phyloP scores from a whole-genome alignment of 2,797 vertebrate species.

The Ara ararauna region DNA sequence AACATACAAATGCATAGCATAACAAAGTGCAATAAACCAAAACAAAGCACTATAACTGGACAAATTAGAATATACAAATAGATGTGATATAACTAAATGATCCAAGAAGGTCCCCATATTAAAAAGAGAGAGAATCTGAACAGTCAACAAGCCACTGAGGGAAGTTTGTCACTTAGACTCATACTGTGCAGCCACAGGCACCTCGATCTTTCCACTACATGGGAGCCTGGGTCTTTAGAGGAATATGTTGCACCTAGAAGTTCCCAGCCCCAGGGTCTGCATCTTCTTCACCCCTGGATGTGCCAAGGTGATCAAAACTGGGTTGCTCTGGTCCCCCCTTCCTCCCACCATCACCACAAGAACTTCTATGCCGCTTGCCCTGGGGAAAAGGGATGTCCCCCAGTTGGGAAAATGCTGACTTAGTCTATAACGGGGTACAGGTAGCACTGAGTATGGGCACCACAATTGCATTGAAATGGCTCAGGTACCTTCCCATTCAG shows the following conservation, averaged over 20 bases:
- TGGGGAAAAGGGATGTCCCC: background rate
- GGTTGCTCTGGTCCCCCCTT: background rate
- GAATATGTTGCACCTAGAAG: background rate
- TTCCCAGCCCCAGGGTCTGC: background rate
- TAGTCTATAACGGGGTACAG: background rate
- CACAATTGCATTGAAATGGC: background rate
- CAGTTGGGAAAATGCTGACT: background rate
- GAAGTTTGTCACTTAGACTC: background rate
- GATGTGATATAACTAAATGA: background rate
- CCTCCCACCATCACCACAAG: background rate
- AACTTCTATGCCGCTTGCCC: background rate
- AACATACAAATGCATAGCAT: background rate
- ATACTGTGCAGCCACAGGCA: background rate
- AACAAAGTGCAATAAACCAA: conserved; percentile 40
- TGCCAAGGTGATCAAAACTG: background rate
- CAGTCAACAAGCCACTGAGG: background rate
- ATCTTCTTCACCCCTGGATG: background rate
- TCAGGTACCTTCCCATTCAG: background rate
- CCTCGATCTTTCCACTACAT: accelerated
- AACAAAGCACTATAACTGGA: conserved; percentile 3
- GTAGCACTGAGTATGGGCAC: background rate
- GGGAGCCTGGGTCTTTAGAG: background rate
- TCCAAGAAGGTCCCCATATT: background rate
- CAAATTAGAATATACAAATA: conserved; percentile 32
- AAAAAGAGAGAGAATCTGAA: background rate